A percentile compares a stretch with the other conserved stretches of the same genome.
Conservation (phyloP, 2,113 vertebrate species). For the Tonatia bakeri region DNA sequence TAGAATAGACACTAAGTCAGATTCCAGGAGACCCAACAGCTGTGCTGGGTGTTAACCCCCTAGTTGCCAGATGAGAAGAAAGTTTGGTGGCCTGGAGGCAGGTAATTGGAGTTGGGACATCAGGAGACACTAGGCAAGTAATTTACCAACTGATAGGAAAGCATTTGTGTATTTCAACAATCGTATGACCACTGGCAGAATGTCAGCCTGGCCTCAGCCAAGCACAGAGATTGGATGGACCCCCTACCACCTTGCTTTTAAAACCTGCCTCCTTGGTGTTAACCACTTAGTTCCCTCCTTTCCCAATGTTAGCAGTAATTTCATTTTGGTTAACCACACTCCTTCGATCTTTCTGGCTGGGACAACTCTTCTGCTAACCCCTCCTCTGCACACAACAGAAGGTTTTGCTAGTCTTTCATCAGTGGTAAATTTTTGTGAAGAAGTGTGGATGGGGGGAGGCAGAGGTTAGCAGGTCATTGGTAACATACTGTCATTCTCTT, state of each 20-base stretch:
- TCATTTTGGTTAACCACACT: not conserved
- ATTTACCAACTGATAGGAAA: not conserved
- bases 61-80: not conserved
- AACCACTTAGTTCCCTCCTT: not conserved
- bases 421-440: not conserved
- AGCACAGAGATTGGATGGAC: not conserved
- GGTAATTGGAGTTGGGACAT: not conserved
- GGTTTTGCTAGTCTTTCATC: not conserved
- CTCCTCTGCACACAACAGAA: not conserved
- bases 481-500: not conserved
- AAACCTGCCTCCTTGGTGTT: not conserved
- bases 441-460: not conserved
- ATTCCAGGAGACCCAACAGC: not conserved
- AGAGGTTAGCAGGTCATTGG: not conserved
- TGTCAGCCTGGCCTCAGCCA: not conserved
- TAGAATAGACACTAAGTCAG: slow-evolving; percentile 18
- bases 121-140: not conserved
- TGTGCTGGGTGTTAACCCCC: slow-evolving; percentile 3
- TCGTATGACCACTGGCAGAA: not conserved
- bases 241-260: not conserved
- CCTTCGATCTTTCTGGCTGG: not conserved
- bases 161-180: not conserved
- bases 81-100: not conserved
- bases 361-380: not conserved
- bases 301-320: not conserved